These are phyloP conservation scores for Epinotia nisella DNA, from an alignment of 2,888 invertebrate genomes.

Conservation along the genomic window DNA sequence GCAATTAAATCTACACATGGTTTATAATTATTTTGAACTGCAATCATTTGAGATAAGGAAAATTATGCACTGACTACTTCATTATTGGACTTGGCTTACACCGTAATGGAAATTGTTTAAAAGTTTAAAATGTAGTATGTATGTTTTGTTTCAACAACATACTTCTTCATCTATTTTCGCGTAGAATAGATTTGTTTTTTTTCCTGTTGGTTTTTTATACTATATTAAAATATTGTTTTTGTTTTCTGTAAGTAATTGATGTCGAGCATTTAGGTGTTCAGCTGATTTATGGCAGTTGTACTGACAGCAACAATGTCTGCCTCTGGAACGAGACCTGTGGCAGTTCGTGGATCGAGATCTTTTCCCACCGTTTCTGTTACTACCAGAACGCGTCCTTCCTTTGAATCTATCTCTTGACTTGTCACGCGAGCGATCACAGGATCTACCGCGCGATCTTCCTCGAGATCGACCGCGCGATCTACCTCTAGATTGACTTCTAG, in stretches of 20 bases:
- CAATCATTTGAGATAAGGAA: slow-evolving; percentile 44
- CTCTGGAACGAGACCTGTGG: slow-evolving; percentile 35
- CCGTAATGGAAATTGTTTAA: background rate
- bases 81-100: background rate
- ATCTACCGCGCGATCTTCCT: too few species aligned
- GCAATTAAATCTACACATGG: slow-evolving; percentile 29
- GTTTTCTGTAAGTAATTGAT: too few species aligned
- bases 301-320: slow-evolving; percentile 40
- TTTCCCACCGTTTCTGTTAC: slow-evolving; percentile 29
- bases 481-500: slow-evolving; percentile 16
- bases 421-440: too few species aligned
- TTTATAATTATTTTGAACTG: slow-evolving; percentile 30
- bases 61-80: slow-evolving; percentile 4
- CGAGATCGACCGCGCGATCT: slow-evolving; percentile 35
- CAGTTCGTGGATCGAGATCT: slow-evolving; percentile 41
- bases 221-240: too few species aligned
- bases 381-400: slow-evolving; percentile 23
- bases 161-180: too few species aligned
- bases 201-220: too few species aligned
- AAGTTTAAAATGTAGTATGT: too few species aligned
- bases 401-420: background rate
- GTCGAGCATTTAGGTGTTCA: background rate
- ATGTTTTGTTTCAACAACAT: too few species aligned
- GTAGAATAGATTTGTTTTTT: too few species aligned
- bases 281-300: slow-evolving; percentile 15